phyloP scores from a whole-genome alignment of 2,797 vertebrate genomes.

The Myotis findleyi region DNA sequence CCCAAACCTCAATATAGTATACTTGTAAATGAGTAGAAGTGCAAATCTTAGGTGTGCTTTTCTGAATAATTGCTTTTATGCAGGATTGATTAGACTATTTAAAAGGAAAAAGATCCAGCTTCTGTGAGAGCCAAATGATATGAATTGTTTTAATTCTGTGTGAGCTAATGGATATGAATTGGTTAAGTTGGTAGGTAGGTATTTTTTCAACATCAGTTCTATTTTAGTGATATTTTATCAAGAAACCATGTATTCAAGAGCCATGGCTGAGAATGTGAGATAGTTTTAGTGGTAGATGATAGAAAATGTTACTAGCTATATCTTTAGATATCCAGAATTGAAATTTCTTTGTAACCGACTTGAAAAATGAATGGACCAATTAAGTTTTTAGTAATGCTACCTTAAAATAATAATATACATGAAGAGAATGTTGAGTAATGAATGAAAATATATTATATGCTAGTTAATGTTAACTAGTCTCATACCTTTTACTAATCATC shows the following conservation, averaged over 20 bases:
- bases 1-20: slow-evolving; percentile 46
- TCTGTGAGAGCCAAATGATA: slow-evolving; percentile 46
- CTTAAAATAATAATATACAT: slow-evolving; percentile 37
- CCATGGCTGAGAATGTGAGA: slow-evolving; percentile 61
- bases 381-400: slow-evolving; percentile 66
- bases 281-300: slow-evolving; percentile 69
- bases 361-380: slow-evolving; percentile 61
- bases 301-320: slow-evolving; percentile 70
- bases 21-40: slow-evolving; percentile 66
- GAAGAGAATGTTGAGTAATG: slow-evolving; percentile 38
- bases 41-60: slow-evolving; percentile 70
- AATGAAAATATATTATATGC: slow-evolving; percentile 7
- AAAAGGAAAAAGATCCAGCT: slow-evolving; percentile 46
- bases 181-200: slow-evolving; percentile 62
- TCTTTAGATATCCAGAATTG: slow-evolving; percentile 71
- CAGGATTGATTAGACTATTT: slow-evolving; percentile 58
- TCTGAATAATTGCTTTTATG: slow-evolving; percentile 74
- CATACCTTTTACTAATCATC: background rate
- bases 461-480: slow-evolving; percentile 43
- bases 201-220: slow-evolving; percentile 71
- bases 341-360: slow-evolving; percentile 58
- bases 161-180: slow-evolving; percentile 73
- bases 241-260: slow-evolving; percentile 54
- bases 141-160: slow-evolving; percentile 67
- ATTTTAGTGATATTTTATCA: slow-evolving; percentile 74